Evolutionary conservation across 2,113 vertebrate genomes (phyloP).

Genomic region (Australoheros scitulus): DNA sequence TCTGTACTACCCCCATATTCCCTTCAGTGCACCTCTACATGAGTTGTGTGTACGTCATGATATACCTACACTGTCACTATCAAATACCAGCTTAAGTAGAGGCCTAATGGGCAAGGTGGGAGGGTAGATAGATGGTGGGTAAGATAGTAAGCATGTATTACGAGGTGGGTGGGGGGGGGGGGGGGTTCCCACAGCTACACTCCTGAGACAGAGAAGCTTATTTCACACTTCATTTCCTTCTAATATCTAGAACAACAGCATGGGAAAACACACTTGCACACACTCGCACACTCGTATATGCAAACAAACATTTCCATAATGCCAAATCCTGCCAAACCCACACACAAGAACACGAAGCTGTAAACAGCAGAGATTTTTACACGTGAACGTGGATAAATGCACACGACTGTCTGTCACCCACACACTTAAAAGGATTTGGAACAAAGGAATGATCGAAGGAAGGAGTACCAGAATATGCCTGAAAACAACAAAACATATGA

Average conservation of each 20-base stretch:
- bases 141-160: constrained; percentile 60
- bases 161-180: constrained; percentile 41
- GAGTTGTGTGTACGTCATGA: constrained; percentile 7
- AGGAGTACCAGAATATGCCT: not conserved
- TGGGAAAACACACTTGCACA: constrained; percentile 16
- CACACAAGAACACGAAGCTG: not conserved
- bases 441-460: not conserved
- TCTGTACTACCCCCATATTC: not conserved
- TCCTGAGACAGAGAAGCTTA: constrained; percentile 80
- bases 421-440: not conserved
- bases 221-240: constrained; percentile 84
- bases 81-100: constrained; percentile 24
- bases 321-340: constrained; percentile 27
- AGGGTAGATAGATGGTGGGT: constrained; percentile 27
- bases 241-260: constrained; percentile 76
- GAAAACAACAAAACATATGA: not conserved
- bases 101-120: constrained; percentile 39
- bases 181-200: constrained; percentile 72
- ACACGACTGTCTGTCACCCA: not conserved
- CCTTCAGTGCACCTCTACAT: not conserved
- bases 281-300: not conserved
- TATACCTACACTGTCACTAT: constrained; percentile 1
- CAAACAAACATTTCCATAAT: constrained; percentile 40
- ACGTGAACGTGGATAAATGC: not conserved
- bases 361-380: constrained; percentile 1